Conservation (phyloP, 1,140 invertebrate genomes). For the Hydropsyche tenuis region DNA sequence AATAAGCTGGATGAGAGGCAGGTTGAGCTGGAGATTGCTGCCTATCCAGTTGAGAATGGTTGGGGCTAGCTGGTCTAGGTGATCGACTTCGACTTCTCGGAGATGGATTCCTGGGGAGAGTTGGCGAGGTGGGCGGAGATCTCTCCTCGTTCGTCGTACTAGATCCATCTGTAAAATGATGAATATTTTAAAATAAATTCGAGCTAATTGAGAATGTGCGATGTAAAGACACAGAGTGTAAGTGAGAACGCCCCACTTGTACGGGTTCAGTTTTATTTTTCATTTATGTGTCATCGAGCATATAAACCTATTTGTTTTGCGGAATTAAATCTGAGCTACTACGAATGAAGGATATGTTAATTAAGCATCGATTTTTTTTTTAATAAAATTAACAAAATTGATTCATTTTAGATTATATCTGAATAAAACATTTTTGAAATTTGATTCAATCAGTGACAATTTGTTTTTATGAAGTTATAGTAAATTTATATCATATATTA, state of each 20-base stretch:
- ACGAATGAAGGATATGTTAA: too few species aligned
- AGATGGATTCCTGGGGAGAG: constrained; percentile 57
- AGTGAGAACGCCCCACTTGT: constrained; percentile 13
- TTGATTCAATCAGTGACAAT: too few species aligned
- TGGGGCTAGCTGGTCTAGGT: constrained; percentile 57
- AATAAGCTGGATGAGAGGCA: constrained; percentile 57
- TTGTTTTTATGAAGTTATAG: too few species aligned
- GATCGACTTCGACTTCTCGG: constrained; percentile 51
- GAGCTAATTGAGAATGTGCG: constrained; percentile 6
- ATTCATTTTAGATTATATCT: too few species aligned
- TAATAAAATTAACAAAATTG: too few species aligned
- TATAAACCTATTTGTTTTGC: constrained; percentile 27
- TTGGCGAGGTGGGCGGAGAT: constrained; percentile 66
- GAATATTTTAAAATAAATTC: constrained; percentile 13
- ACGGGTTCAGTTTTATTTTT: constrained; percentile 46
- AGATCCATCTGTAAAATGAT: constrained; percentile 70
- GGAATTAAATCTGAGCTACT: constrained; percentile 32
- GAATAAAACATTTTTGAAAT: too few species aligned
- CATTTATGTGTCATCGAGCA: constrained; percentile 48
- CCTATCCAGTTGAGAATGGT: constrained; percentile 55
- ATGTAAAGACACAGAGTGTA: background rate
- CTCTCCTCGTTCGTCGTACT: constrained; percentile 69
- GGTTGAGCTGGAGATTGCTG: constrained; percentile 55
- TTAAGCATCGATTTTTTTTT: too few species aligned
- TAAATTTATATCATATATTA: too few species aligned